Evolutionary conservation across 37 sponge, comb jelly and placozoan genomes (phyloP).

Genomic region (Beroe ovata): DNA sequence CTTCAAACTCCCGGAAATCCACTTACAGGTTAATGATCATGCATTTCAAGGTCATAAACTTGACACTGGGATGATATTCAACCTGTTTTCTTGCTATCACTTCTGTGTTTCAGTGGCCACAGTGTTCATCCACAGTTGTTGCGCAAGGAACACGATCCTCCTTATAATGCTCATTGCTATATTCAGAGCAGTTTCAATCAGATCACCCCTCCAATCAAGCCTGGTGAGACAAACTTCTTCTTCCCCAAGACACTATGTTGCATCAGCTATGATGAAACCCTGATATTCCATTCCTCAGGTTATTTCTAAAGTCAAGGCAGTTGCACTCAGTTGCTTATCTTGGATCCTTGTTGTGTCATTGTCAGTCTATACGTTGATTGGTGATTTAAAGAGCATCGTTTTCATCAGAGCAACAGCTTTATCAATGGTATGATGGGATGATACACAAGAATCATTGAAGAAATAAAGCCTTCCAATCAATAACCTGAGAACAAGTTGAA

Average conservation of each 20-base stretch:
- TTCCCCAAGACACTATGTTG: no score
- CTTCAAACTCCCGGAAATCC: neutral
- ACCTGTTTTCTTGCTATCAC: no score
- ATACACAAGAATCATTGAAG: no score
- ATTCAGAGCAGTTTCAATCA: slow-evolving; percentile 24
- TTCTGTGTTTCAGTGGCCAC: slow-evolving; percentile 19
- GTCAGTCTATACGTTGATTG: slow-evolving; percentile 1
- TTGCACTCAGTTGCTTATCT: neutral
- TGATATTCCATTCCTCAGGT: slow-evolving; percentile 35
- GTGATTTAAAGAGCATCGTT: neutral
- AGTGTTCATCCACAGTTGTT: slow-evolving; percentile 39
- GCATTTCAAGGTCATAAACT: no score
- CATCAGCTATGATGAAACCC: no score
- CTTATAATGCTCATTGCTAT: slow-evolving; percentile 30
- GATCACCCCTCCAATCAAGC: neutral
- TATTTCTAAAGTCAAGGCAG: neutral
- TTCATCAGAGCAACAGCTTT: neutral
- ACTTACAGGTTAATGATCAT: slow-evolving; percentile 33
- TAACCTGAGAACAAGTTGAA: neutral
- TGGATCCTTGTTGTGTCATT: slow-evolving; percentile 25
- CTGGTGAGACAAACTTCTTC: neutral
- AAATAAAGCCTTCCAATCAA: neutral
- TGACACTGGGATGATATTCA: no score
- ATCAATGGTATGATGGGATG: neutral
- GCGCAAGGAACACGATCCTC: slow-evolving; percentile 16